Evolutionary conservation across 2,797 vertebrate genomes (phyloP), one percentile per base, ranked within the genome.

Genomic region (Aplochiton taeniatus): DNA sequence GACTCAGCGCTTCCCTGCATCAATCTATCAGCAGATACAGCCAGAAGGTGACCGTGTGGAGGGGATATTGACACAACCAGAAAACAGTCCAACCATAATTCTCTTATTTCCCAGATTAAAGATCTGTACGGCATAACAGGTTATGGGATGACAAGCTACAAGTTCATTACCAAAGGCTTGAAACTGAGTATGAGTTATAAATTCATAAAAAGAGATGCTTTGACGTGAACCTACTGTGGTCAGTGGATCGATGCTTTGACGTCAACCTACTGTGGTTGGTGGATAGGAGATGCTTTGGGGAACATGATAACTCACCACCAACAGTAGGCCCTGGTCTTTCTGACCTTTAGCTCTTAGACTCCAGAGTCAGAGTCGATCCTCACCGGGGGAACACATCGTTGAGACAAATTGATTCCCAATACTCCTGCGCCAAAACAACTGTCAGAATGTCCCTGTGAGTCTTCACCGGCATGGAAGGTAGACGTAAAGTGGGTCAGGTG

Each of bases 401-500:
- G 69, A 17, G 51, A 59, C 70, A 66, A 80, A 86, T 85, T 48
- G 82, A 83, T 74, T 77, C 76, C 58, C 49, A 46, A 63, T 51
- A 19, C 75, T 50, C 73, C 75, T 13, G n/a, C 68, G 74, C 87
- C 81, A 74, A 70, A 85, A 73, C 58, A 66, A 9, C 47, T 69
- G 5, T 14, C 14, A 19, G 20, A 58, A 17, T 61, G 72, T 79
- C 71, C 68, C 70, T 44, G 69, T 46, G 68, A 63, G 48, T 44
- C 50, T 51, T 50, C 43, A 14, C 68, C 20, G 57, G 57, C 58
- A 46, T 52, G 64, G 10, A 0, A 42, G 58, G 65, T 67, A 6
- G 69, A 70, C 57, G 61, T 56, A 76, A 90, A 88, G 69, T 83
- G 78, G 83, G 85, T 89, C 87, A 85, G 68, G 66, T 72, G 73